Base-by-base conservation (phyloP, 2,888 invertebrate genomes). In the Lacanobia oleracea region DNA sequence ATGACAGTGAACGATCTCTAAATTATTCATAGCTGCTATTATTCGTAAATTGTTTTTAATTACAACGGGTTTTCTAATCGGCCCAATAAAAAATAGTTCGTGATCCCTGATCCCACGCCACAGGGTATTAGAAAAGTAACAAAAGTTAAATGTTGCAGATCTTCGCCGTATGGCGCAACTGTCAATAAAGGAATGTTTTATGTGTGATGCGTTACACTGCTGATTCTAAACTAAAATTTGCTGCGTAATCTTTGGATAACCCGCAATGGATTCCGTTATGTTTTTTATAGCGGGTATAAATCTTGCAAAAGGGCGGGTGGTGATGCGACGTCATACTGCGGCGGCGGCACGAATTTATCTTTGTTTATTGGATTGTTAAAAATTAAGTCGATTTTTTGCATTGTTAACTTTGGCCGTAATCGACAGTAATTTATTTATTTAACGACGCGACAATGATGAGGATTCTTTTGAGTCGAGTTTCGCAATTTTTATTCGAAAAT, bases 291-390 rank as follows among this genome's bases (percentile, higher is more conserved):
- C 85, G 82, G 83, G 86, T 85, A 93, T 93, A 94, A 94, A 94
- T 94, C 93, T 93, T 90, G 78, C 78, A 79, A 90, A 62, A 88
- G 90, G 91, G 91, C 91, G 89, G 91, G 89, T 89, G 89, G 87
- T 83, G 87, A 87, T 87, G 82, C 88, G 93, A 93, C 94, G 93
- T 94, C 95, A 94, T 94, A 94, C 93, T 94, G 95, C 87, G 93
- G 90, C 77, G 70, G 90, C 90, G 91, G 91, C 91, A 91, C 91
- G 91, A 93, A 92, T 92, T 89, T 90, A 89, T 92, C 93, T 92
- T 94, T 94, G 94, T 94, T 94, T 93, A 92, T 92, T 89, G 85
- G 89, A 89, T 92, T 91, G 91, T 90, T 92, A 89, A 92, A 91
- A 91, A 91, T 88, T 88, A 87, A 87, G 87, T 83, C 71, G 68